A percentile compares a stretch with the other conserved stretches of the same genome.
Conservation (phyloP, 2,888 invertebrate genomes). For the Harpalus rubripes region DNA sequence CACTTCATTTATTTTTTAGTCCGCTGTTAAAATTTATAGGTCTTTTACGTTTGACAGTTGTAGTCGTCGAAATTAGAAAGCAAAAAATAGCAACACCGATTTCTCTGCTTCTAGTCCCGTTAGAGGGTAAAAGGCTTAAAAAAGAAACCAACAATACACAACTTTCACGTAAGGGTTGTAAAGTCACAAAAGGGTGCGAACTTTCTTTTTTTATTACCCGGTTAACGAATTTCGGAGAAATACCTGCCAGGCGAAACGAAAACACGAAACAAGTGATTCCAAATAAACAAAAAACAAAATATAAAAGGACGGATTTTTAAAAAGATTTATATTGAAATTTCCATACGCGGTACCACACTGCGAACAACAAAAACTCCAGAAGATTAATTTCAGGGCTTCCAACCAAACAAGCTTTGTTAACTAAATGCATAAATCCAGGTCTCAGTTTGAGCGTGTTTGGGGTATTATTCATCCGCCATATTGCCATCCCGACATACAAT, state of each 20-base stretch:
- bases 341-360: constrained; percentile 63
- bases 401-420: constrained; percentile 70
- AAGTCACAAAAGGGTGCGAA: constrained; percentile 62
- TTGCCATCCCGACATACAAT: constrained; percentile 54
- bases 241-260: background rate
- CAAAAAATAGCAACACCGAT: constrained; percentile 25
- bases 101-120: constrained; percentile 17
- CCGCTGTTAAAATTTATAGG: background rate
- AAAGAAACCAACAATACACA: constrained; percentile 40
- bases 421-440: constrained; percentile 71
- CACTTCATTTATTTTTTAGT: constrained; percentile 1
- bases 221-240: constrained; percentile 34
- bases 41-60: background rate
- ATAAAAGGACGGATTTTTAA: constrained; percentile 49
- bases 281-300: constrained; percentile 25
- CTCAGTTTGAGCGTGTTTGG: constrained; percentile 70
- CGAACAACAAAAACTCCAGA: constrained; percentile 55
- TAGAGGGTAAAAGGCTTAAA: constrained; percentile 55
- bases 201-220: constrained; percentile 56
- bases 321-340: constrained; percentile 61
- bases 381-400: constrained; percentile 60
- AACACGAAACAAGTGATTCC: constrained; percentile 33
- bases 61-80: constrained; percentile 33
- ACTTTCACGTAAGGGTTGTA: constrained; percentile 65
- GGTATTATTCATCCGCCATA: constrained; percentile 71